A percentile compares a stretch with the other conserved stretches of the same genome.
These are phyloP conservation scores for Hippocampus guttulatus DNA, from an alignment of 2,113 vertebrate genomes.

Conservation along the genomic window DNA sequence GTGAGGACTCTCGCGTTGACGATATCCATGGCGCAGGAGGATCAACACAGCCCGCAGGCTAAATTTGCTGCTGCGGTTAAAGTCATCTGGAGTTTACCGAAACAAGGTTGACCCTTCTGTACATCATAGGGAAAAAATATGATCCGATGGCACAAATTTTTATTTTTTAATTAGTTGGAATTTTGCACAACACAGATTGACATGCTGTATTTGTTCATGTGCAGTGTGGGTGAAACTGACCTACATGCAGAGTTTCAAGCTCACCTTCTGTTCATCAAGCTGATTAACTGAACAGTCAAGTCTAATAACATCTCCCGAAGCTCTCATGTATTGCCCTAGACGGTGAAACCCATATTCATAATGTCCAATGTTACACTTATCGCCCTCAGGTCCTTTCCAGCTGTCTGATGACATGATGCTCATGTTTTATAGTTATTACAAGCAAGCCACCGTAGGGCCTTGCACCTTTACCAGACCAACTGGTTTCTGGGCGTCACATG, in stretches of 20 bases:
- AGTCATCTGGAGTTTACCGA: conserved; percentile 88
- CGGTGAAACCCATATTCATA: not conserved
- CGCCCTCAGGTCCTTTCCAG: conserved; percentile 82
- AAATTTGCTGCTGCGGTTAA: conserved; percentile 87
- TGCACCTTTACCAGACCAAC: conserved; percentile 80
- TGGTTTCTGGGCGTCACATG: conserved; percentile 84
- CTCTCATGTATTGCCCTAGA: not conserved
- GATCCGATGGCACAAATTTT: not conserved
- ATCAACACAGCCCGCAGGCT: conserved; percentile 75
- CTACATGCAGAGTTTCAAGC: conserved; percentile 33
- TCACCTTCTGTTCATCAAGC: conserved; percentile 25
- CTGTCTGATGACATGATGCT: conserved; percentile 94
- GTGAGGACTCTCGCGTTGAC: conserved; percentile 46
- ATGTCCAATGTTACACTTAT: not conserved
- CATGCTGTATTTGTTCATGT: not conserved
- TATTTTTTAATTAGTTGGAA: not conserved
- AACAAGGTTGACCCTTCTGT: conserved; percentile 75
- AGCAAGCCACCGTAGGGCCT: conserved; percentile 87
- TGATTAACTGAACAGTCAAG: conserved; percentile 21
- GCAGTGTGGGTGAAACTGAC: conserved; percentile 17
- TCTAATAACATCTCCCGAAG: not conserved
- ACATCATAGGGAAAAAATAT: not conserved
- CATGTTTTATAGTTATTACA: conserved; percentile 91
- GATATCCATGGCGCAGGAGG: conserved; percentile 72
- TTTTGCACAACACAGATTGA: not conserved